These are phyloP conservation scores for Harlomillsia oculata DNA, from an alignment of 1,140 invertebrate genomes.

Conservation along the genomic window DNA sequence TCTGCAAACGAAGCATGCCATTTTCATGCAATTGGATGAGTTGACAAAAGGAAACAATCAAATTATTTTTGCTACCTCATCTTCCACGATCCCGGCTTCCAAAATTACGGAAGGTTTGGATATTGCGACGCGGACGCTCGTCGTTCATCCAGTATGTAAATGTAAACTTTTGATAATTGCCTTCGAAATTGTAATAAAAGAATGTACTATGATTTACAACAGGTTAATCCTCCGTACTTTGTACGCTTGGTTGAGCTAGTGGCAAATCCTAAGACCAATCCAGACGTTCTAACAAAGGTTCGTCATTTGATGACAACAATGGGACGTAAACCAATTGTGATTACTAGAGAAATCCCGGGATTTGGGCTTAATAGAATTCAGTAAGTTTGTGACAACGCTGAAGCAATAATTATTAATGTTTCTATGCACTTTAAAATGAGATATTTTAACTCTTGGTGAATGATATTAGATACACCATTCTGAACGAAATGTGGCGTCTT, in stretches of 20 bases:
- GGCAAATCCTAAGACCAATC: constrained; percentile 78
- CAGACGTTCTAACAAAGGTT: constrained; percentile 56
- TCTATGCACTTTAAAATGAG: too few species aligned
- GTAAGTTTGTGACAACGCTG: constrained; percentile 45
- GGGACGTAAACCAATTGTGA: constrained; percentile 76
- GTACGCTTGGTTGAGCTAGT: constrained; percentile 88
- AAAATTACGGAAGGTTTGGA: constrained; percentile 59
- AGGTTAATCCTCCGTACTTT: constrained; percentile 93
- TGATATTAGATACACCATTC: constrained; percentile 70
- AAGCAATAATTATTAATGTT: too few species aligned
- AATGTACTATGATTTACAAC: constrained; percentile 10
- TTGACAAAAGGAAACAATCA: constrained; percentile 41
- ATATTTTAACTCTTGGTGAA: too few species aligned
- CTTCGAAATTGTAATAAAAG: too few species aligned
- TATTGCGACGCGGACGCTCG: constrained; percentile 63
- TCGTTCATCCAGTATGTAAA: constrained; percentile 75
- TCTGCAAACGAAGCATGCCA: constrained; percentile 69
- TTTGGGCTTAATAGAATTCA: constrained; percentile 92
- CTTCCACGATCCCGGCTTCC: constrained; percentile 80
- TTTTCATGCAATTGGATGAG: constrained; percentile 65
- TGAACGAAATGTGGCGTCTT: constrained; percentile 85
- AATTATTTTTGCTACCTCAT: constrained; percentile 78
- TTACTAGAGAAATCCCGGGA: constrained; percentile 77
- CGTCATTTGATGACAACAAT: constrained; percentile 73
- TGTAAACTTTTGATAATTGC: too few species aligned